Conservation (phyloP, 2,797 vertebrate genomes). For the Centroberyx gerrardi region DNA sequence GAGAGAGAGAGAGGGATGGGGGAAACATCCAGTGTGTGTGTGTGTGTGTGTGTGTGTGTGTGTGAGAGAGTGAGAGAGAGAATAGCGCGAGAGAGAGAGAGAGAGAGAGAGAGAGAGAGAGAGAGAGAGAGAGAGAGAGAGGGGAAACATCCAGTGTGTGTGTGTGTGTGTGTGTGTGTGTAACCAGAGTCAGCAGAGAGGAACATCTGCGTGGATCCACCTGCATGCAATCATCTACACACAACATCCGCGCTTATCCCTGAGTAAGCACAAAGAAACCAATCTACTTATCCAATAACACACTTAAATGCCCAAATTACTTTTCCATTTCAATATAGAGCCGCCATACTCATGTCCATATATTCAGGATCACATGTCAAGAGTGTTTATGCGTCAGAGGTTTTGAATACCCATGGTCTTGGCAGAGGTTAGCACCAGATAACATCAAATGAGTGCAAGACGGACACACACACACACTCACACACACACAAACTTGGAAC, state of each 20-base stretch:
- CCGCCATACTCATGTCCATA: constrained; percentile 10
- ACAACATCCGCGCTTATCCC: constrained; percentile 43
- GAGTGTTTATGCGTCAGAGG: constrained; percentile 55
- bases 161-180: background rate
- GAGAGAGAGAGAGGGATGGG: background rate
- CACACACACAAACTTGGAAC: constrained; percentile 29
- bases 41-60: constrained; percentile 3
- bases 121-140: constrained; percentile 12
- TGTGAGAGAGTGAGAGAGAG: constrained; percentile 16
- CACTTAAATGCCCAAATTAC: constrained; percentile 38
- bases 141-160: background rate
- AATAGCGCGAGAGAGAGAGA: constrained; percentile 8
- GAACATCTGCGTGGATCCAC: constrained; percentile 63
- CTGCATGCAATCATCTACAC: constrained; percentile 67
- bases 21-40: background rate
- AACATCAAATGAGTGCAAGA: constrained; percentile 54
- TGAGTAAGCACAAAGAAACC: constrained; percentile 53
- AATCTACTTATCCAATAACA: constrained; percentile 22
- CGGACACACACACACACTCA: constrained; percentile 23
- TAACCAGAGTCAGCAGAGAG: constrained; percentile 31
- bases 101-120: constrained; percentile 16
- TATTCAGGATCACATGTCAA: constrained; percentile 54
- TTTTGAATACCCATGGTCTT: constrained; percentile 44
- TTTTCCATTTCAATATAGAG: constrained; percentile 34
- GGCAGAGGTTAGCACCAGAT: constrained; percentile 52